Evolutionary conservation across 2,888 invertebrate genomes (phyloP), one percentile per base, ranked within the genome.

Genomic region (Cheiracanthium punctorium): DNA sequence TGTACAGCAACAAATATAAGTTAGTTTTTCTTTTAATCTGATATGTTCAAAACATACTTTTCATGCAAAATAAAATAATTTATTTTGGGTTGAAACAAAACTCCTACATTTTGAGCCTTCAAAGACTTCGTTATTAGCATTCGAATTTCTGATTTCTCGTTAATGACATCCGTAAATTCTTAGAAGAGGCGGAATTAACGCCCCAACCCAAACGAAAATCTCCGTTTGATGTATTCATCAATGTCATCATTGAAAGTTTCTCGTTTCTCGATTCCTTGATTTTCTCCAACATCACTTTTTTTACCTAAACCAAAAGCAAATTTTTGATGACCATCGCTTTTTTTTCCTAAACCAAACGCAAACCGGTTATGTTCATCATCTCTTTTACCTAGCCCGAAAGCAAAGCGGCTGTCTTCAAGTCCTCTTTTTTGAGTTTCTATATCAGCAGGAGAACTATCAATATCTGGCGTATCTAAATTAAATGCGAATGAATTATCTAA

Each of bases 131-230:
- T 37, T 37, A 37, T 37, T 37, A 37, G 4, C 10, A 37, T 37
- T 37, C 4, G 2, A 7, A 17, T 24, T 24, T 58, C 24, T 58
- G 2, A 24, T 58, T 58, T 24, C 17, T 7, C 17, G 4, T 24
- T 24, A 58, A 24, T 48, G 20, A 64, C n/a, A 65, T 69, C 77
- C 5, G 33, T 73, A 20, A 79, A 74, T n/a, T 79, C 79, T n/a
- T 7, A 20, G 37, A 8, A 79, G 88, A 82, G 89, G 80, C 80
- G 90, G 89, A 69, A 86, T 7, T 73, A 76, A n/a, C 88, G 74
- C 7, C 89, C 89, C 17, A 89, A 70, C 10, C 89, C 89, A 64
- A 89, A 89, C 1, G 87, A 85, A 52, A 88, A 89, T 32, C 89
- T 82, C 29, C 89, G 74, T 70, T 89, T 89, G 20, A 89, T 89